phyloP scores from a whole-genome alignment of 2,888 invertebrate genomes.

The Strigamia maritima region DNA sequence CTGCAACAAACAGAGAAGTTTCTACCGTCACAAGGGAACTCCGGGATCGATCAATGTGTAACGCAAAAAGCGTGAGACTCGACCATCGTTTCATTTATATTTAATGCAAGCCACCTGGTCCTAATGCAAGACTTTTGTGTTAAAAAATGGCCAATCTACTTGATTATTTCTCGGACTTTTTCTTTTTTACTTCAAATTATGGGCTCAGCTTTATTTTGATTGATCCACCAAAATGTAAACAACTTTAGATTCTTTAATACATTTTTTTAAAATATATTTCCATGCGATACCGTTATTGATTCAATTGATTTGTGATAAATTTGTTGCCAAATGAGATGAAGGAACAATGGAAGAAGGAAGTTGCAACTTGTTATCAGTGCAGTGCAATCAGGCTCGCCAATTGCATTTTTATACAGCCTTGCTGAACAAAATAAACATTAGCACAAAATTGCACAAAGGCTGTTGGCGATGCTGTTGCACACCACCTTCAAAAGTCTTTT shows the following conservation, averaged over 20 bases:
- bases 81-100: slow-evolving; percentile 28
- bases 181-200: background rate
- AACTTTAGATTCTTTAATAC: background rate
- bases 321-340: background rate
- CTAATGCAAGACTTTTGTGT: slow-evolving; percentile 26
- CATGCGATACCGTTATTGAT: background rate
- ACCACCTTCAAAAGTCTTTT: slow-evolving; percentile 8
- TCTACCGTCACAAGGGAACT: slow-evolving; percentile 20
- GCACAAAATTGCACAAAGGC: slow-evolving; percentile 29
- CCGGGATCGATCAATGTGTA: slow-evolving; percentile 12
- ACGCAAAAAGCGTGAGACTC: slow-evolving; percentile 32
- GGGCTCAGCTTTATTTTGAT: background rate
- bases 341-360: slow-evolving; percentile 27
- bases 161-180: background rate
- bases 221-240: background rate
- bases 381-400: slow-evolving; percentile 28
- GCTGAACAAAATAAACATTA: slow-evolving; percentile 26
- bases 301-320: slow-evolving; percentile 22
- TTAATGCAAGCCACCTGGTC: slow-evolving; percentile 27
- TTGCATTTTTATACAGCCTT: slow-evolving; percentile 22
- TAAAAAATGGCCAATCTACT: slow-evolving; percentile 8
- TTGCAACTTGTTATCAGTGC: slow-evolving; percentile 29
- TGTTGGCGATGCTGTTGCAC: slow-evolving; percentile 17
- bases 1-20: slow-evolving; percentile 20
- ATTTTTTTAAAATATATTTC: background rate